Evolutionary conservation across 2,888 invertebrate species (phyloP).

Genomic region (Drosophila mettleri): DNA sequence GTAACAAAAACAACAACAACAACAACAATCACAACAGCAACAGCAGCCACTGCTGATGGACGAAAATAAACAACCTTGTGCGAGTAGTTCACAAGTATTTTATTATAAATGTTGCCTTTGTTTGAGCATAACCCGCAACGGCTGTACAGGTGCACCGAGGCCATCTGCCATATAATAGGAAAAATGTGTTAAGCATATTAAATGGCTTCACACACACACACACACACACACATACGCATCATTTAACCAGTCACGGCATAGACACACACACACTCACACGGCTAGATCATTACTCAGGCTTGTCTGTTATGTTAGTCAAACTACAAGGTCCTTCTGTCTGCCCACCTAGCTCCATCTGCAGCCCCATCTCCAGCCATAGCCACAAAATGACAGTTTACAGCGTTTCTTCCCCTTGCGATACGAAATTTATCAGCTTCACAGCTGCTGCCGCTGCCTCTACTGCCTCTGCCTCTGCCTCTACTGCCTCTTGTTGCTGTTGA

Average conservation of each 20-base stretch:
- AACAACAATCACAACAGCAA: constrained; percentile 21
- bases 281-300: constrained; percentile 52
- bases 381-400: constrained; percentile 59
- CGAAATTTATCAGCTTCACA: constrained; percentile 48
- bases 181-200: constrained; percentile 69
- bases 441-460: not conserved
- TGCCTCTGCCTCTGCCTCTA: not conserved
- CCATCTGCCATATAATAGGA: constrained; percentile 25
- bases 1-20: constrained; percentile 31
- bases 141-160: constrained; percentile 66
- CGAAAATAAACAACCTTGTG: constrained; percentile 72
- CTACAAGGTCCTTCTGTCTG: constrained; percentile 16
- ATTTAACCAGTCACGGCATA: constrained; percentile 62
- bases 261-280: constrained; percentile 38
- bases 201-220: constrained; percentile 55
- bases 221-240: constrained; percentile 69
- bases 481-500: constrained; percentile 30
- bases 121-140: constrained; percentile 18
- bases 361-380: no score
- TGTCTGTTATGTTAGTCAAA: constrained; percentile 32
- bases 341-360: not conserved
- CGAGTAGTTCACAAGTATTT: constrained; percentile 62
- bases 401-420: constrained; percentile 27
- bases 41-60: constrained; percentile 38
- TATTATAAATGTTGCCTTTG: constrained; percentile 44